phyloP scores from a whole-genome alignment of 2,797 vertebrate genomes.

The Oryzias dopingdopingensis region DNA sequence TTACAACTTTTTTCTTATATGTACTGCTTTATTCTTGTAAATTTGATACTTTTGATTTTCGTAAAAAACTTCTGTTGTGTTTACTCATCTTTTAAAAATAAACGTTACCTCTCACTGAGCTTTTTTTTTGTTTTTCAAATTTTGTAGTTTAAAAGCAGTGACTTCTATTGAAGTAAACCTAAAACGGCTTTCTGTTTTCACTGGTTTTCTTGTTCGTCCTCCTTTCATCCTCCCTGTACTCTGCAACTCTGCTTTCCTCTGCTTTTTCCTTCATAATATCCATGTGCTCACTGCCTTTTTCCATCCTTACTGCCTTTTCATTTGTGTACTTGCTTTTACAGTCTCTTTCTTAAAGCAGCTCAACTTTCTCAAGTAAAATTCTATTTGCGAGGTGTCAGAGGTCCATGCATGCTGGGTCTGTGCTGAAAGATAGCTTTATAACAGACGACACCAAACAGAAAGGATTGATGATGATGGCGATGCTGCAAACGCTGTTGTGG shows the following conservation, averaged over 20 bases:
- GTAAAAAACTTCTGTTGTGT: no score
- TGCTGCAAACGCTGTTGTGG: constrained; percentile 36
- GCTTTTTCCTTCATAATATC: constrained; percentile 13
- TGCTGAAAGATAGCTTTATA: constrained; percentile 54
- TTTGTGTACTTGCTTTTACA: constrained; percentile 1
- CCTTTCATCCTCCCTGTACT: constrained; percentile 17
- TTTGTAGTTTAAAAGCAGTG: constrained; percentile 66
- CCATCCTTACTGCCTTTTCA: constrained; percentile 19
- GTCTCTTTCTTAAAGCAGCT: constrained; percentile 12
- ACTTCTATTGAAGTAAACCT: constrained; percentile 29
- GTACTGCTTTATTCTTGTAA: no score
- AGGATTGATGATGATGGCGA: constrained; percentile 59
- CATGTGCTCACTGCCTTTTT: constrained; percentile 11
- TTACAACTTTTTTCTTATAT: no score
- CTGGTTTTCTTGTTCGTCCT: constrained; percentile 22
- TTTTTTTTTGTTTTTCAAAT: no score
- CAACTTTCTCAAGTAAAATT: constrained; percentile 36
- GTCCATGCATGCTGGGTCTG: constrained; percentile 39
- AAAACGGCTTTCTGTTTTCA: constrained; percentile 65
- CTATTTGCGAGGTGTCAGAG: constrained; percentile 63
- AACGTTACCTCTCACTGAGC: no score
- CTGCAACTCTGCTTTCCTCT: constrained; percentile 9
- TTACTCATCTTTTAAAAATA: no score
- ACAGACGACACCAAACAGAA: constrained; percentile 50
- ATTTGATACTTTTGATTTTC: no score